These are phyloP conservation scores for Archips xylosteana DNA, from an alignment of 2,888 invertebrate genomes.

Conservation along the genomic window DNA sequence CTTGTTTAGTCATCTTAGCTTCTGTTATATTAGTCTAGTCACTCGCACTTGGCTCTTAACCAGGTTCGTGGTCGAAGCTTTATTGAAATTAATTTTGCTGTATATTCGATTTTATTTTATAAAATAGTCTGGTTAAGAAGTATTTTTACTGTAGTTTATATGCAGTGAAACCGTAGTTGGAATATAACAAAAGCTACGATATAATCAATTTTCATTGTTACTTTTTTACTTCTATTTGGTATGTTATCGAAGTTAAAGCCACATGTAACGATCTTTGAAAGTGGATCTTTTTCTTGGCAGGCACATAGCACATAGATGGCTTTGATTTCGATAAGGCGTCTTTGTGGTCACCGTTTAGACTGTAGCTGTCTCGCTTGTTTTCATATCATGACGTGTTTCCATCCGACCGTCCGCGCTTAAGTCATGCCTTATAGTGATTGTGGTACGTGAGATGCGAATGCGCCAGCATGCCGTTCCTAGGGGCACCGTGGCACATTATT, in stretches of 20 bases:
- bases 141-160: background rate
- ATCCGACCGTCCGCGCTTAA: slow-evolving; percentile 14
- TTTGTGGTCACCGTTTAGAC: slow-evolving; percentile 11
- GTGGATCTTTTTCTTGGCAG: background rate
- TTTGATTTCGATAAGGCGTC: background rate
- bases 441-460: slow-evolving; percentile 58
- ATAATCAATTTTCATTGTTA: slow-evolving; percentile 14
- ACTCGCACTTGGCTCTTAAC: background rate
- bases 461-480: slow-evolving; percentile 70
- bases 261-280: background rate
- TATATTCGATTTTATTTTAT: background rate
- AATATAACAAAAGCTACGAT: slow-evolving; percentile 27
- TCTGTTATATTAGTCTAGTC: slow-evolving; percentile 39
- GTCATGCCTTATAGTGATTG: slow-evolving; percentile 34
- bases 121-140: background rate
- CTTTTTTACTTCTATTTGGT: slow-evolving; percentile 6
- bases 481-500: slow-evolving; percentile 80
- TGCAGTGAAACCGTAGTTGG: background rate
- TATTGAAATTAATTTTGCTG: background rate
- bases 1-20: slow-evolving; percentile 50
- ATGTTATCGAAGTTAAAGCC: slow-evolving; percentile 11
- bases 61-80: background rate
- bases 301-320: background rate
- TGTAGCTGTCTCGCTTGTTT: slow-evolving; percentile 27
- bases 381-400: slow-evolving; percentile 20